These are phyloP conservation scores for Turritopsis dohrnii DNA, from an alignment of 30 jellyfish, hydroid and myxozoan species.

Conservation along the genomic window DNA sequence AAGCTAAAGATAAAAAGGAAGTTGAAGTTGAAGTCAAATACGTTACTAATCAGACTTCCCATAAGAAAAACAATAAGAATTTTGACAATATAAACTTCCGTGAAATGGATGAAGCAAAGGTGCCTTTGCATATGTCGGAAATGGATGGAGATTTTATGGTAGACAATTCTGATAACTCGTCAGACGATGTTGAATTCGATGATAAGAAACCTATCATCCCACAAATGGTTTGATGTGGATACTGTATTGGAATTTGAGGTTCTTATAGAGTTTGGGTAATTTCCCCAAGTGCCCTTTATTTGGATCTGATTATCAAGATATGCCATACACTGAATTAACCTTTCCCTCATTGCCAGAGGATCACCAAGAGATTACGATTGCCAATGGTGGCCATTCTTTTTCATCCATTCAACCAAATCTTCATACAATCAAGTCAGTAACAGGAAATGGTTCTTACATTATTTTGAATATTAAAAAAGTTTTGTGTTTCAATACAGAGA, in stretches of 20 bases:
- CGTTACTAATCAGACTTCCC: not conserved
- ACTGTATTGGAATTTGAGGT: not conserved
- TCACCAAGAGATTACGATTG: not conserved
- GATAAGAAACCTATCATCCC: constrained; percentile 29
- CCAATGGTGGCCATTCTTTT: too few relatives aligned
- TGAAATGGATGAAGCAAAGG: constrained; percentile 49
- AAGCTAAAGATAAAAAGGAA: constrained; percentile 19
- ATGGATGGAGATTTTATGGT: constrained; percentile 33
- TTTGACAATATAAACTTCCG: constrained; percentile 56
- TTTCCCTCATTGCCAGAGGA: not conserved
- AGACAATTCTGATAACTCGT: constrained; percentile 64
- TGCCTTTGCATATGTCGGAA: constrained; percentile 31
- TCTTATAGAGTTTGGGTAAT: not conserved
- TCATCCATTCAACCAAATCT: too few relatives aligned
- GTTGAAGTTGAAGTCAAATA: constrained; percentile 15
- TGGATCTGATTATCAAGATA: not conserved
- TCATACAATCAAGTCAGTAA: too few relatives aligned
- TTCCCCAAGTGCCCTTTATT: not conserved
- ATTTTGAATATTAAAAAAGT: not conserved
- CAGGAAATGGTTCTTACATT: not conserved
- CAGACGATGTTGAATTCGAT: constrained; percentile 48
- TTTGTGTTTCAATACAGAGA: not conserved
- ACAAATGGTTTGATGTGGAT: constrained; percentile 11
- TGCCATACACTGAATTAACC: not conserved
- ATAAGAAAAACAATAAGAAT: constrained; percentile 33